Base-by-base conservation (phyloP, 2,113 vertebrate genomes). In the Amphilophus citrinellus region DNA sequence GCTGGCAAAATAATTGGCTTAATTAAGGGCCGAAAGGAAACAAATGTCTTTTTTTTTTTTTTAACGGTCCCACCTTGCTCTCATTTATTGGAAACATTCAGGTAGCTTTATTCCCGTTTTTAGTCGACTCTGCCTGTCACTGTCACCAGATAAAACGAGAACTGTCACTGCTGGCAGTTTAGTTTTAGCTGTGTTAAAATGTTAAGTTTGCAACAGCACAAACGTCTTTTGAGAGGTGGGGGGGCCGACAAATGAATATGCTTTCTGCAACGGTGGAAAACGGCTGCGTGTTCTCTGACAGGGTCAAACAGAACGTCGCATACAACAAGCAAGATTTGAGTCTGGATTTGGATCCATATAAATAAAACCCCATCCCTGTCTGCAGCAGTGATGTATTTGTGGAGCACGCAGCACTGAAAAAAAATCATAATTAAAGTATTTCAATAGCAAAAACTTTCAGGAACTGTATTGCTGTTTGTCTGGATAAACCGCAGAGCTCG, bases 381-480 rank as follows among this genome's bases (percentile, higher is more conserved):
- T 20, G 17, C 24, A 27, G 53, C 22, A 20, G 20, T 58, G 37
- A 71, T 82, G 30, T 3, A 65, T 77, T 44, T 80, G 61, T 57
- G 14, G 14, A n/a, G 35, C 44, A 63, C 14, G 50, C 18, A 7
- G 22, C 20, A 11, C 24, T 60, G 30, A 10, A 10, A 10, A 9
- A 59, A 83, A 76, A 22, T 47, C 0, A 10, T 20, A 59, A 59
- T 68, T 60, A 10, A 27, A 68, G 17, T 60, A 79, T 87, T 62
- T 76, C 30, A 81, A 73, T 57, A 73, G 76, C 17, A 27, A 80
- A 80, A 76, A 71, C 50, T 47, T 66, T 56, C 65, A 61, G 47
- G 78, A 88, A 59, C 32, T 15, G 10, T 35, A 15, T 57, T 56
- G 18, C 65, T 77, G 60, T 76, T 76, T 30, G 39, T 53, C 6